phyloP scores from a whole-genome alignment of 2,888 invertebrate species.

The Ditylenchus weischeri region DNA sequence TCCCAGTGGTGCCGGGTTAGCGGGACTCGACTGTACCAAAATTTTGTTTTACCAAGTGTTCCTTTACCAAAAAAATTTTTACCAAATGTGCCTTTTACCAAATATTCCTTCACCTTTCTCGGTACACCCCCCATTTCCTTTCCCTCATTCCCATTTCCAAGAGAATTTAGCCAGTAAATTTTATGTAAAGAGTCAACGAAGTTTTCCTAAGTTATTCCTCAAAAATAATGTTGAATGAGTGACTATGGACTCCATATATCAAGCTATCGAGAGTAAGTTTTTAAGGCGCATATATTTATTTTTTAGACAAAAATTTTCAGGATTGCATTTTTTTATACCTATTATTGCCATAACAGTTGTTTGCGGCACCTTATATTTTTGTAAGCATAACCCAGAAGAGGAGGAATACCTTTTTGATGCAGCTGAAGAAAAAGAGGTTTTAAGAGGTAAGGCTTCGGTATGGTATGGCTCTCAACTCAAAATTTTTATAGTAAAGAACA shows the following conservation, averaged over 20 bases:
- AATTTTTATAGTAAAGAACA: not conserved
- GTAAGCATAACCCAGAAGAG: constrained; percentile 5
- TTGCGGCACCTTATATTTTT: constrained; percentile 14
- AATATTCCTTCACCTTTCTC: no score
- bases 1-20: no score
- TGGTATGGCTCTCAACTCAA: not conserved
- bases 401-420: constrained; percentile 20
- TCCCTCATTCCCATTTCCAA: no score
- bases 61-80: no score
- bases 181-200: no score
- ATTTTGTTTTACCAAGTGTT: no score
- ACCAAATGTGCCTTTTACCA: no score
- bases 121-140: no score
- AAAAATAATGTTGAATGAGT: no score
- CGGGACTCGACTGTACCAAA: no score
- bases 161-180: no score
- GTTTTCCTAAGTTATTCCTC: no score
- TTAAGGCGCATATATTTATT: not conserved
- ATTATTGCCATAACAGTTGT: constrained; percentile 27
- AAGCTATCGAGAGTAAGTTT: constrained; percentile 11
- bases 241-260: constrained; percentile 15
- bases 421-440: not conserved
- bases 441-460: not conserved
- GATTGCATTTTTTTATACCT: constrained; percentile 29
- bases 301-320: constrained; percentile 14